Conservation (phyloP, 2,113 vertebrate species). For the Gila orcuttii region DNA sequence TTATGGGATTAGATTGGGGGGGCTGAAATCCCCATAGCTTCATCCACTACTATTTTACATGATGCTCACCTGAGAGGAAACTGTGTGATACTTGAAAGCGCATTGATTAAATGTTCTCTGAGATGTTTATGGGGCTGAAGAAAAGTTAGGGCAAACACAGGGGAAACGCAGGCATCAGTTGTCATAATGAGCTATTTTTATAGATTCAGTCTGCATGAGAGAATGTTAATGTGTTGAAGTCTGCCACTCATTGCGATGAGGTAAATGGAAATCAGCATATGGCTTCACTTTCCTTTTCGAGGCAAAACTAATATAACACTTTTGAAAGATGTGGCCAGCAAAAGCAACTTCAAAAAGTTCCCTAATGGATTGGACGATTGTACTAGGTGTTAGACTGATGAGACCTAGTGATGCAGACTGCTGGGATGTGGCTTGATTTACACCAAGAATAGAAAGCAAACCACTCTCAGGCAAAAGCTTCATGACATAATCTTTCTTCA, state of each 20-base stretch:
- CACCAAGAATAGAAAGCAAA: conserved; percentile 12
- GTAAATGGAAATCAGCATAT: neutral
- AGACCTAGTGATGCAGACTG: neutral
- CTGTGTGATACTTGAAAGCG: conserved; percentile 26
- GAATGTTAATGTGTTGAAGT: conserved; percentile 1
- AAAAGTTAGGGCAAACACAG: neutral
- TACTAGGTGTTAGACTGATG: conserved; percentile 10
- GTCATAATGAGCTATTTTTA: conserved; percentile 13
- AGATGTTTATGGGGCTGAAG: conserved; percentile 1
- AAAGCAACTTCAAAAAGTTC: neutral
- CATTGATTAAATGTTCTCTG: neutral
- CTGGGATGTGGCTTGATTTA: conserved; percentile 29
- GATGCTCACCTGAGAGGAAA: conserved; percentile 31
- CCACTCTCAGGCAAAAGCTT: conserved; percentile 12
- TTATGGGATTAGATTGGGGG: conserved; percentile 27
- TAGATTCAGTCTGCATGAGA: neutral
- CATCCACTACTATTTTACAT: conserved; percentile 4
- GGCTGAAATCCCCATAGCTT: conserved; percentile 39
- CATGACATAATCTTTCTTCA: conserved; percentile 36
- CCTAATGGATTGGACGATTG: conserved; percentile 20
- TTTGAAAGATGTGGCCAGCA: neutral
- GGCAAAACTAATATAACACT: neutral
- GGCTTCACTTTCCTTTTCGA: conserved; percentile 1
- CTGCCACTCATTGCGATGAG: neutral
- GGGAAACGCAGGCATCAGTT: neutral